phyloP scores from a whole-genome alignment of 1,140 invertebrate species.

The Sminthurides bifidus region DNA sequence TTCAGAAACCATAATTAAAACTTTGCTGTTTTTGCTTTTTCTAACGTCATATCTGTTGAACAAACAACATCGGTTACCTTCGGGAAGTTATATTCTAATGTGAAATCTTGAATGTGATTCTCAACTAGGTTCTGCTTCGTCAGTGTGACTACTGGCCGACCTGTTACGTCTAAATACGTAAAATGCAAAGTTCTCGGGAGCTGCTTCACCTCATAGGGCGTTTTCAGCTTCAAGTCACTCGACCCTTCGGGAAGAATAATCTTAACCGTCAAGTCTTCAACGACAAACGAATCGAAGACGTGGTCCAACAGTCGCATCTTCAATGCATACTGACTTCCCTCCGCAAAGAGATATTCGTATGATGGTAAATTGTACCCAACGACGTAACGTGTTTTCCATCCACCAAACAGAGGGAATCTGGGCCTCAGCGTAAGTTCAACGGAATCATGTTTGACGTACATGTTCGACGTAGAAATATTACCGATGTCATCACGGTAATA shows the following conservation, averaged over 20 bases:
- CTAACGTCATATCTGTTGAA: neutral
- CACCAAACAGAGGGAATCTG: slow-evolving; percentile 94
- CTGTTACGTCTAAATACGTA: slow-evolving; percentile 91
- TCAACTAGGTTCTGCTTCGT: slow-evolving; percentile 84
- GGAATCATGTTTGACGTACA: slow-evolving; percentile 72
- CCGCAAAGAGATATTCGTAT: slow-evolving; percentile 82
- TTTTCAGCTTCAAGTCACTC: slow-evolving; percentile 62
- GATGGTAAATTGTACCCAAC: slow-evolving; percentile 96
- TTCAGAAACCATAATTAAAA: slow-evolving; percentile 3
- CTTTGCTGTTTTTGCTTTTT: neutral
- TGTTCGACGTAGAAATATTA: slow-evolving; percentile 96
- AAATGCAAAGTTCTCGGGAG: slow-evolving; percentile 64
- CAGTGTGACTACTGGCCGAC: slow-evolving; percentile 75
- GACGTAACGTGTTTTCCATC: slow-evolving; percentile 95
- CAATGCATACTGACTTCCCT: slow-evolving; percentile 60
- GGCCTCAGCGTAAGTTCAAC: slow-evolving; percentile 90
- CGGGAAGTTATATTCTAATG: slow-evolving; percentile 78
- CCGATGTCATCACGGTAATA: slow-evolving; percentile 97
- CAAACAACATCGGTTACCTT: slow-evolving; percentile 36
- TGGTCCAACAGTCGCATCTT: slow-evolving; percentile 91
- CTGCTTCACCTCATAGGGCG: slow-evolving; percentile 69
- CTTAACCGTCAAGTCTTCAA: slow-evolving; percentile 79
- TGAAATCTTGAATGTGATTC: slow-evolving; percentile 85
- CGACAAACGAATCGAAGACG: slow-evolving; percentile 89
- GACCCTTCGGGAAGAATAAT: slow-evolving; percentile 92